phyloP scores from a whole-genome alignment of 1,140 invertebrate genomes.

The Dendrolimus kikuchii region DNA sequence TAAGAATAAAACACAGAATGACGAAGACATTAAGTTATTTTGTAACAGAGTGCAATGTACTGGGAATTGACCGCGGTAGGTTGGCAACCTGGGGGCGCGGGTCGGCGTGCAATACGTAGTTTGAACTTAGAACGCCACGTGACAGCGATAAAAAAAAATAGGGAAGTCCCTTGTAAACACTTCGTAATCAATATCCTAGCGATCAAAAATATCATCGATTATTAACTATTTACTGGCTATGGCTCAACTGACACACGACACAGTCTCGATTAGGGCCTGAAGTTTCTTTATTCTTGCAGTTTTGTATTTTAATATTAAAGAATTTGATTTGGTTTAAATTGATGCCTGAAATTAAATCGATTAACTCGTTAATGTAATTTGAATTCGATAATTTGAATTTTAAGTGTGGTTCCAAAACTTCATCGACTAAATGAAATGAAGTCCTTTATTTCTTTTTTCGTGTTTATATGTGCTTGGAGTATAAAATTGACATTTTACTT shows the following conservation, averaged over 20 bases:
- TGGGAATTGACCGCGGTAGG: slow-evolving; percentile 49
- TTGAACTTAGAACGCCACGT: slow-evolving; percentile 35
- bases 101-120: slow-evolving; percentile 27
- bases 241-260: no score
- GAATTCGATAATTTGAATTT: slow-evolving; percentile 1
- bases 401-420: neutral
- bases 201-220: no score
- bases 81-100: slow-evolving; percentile 38
- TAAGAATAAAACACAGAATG: slow-evolving; percentile 51
- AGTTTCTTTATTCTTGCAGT: no score
- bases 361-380: slow-evolving; percentile 19
- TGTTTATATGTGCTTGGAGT: slow-evolving; percentile 16
- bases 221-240: no score
- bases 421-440: slow-evolving; percentile 1
- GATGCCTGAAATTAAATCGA: slow-evolving; percentile 21
- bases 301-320: no score
- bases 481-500: slow-evolving; percentile 47
- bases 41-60: slow-evolving; percentile 57
- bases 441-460: slow-evolving; percentile 8
- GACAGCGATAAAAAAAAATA: slow-evolving; percentile 13
- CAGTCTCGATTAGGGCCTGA: no score
- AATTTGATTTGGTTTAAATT: slow-evolving; percentile 4
- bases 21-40: slow-evolving; percentile 56
- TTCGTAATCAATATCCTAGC: no score
- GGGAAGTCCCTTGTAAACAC: no score